phyloP scores from a whole-genome alignment of 2,797 vertebrate species.

The Halcyon smyrnensis region DNA sequence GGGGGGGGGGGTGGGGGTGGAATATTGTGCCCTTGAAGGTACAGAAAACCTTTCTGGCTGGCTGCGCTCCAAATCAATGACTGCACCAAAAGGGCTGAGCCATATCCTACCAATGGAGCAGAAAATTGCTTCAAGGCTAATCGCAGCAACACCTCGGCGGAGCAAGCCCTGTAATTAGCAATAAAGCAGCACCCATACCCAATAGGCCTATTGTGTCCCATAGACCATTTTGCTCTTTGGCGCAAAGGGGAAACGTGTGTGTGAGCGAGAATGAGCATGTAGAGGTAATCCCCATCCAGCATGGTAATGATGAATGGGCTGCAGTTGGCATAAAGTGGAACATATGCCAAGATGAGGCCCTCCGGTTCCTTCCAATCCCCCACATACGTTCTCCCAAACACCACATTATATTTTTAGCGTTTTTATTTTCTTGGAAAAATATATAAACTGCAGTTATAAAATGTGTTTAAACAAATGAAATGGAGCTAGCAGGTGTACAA shows the following conservation, averaged over 20 bases:
- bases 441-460: slow-evolving; percentile 68
- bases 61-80: slow-evolving; percentile 31
- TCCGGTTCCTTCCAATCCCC: slow-evolving; percentile 37
- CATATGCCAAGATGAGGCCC: slow-evolving; percentile 51
- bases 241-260: slow-evolving; percentile 18
- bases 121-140: slow-evolving; percentile 72
- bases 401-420: slow-evolving; percentile 40
- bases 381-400: not conserved
- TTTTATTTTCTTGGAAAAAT: slow-evolving; percentile 70
- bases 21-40: not conserved
- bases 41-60: not conserved
- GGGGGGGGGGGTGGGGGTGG: no score
- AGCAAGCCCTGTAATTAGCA: slow-evolving; percentile 37
- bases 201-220: slow-evolving; percentile 34
- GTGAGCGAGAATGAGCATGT: not conserved
- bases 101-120: slow-evolving; percentile 63
- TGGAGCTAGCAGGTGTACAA: slow-evolving; percentile 50
- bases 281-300: slow-evolving; percentile 27
- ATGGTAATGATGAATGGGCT: slow-evolving; percentile 50
- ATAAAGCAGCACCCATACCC: slow-evolving; percentile 48
- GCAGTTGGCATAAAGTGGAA: slow-evolving; percentile 63
- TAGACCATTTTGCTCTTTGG: not conserved
- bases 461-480: slow-evolving; percentile 54
- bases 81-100: slow-evolving; percentile 50
- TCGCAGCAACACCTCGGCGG: slow-evolving; percentile 45